These are phyloP conservation scores for Oophaga sylvatica DNA, from an alignment of 2,797 vertebrate species.

Conservation along the genomic window DNA sequence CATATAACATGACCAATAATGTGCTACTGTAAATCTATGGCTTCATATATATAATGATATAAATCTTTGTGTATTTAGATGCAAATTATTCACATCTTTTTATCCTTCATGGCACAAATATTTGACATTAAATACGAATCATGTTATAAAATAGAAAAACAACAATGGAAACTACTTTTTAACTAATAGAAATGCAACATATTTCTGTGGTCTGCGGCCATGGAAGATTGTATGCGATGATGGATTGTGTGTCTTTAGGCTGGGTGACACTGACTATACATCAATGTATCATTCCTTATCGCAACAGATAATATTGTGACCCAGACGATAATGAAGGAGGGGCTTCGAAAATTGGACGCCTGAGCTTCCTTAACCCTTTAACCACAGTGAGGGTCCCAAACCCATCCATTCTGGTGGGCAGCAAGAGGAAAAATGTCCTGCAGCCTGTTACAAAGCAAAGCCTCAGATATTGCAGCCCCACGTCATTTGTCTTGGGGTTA, in stretches of 20 bases:
- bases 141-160: background rate
- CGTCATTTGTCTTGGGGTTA: slow-evolving; percentile 62
- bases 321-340: slow-evolving; percentile 52
- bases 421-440: background rate
- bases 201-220: slow-evolving; percentile 18
- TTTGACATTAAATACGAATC: background rate
- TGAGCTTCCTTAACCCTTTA: slow-evolving; percentile 16
- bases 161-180: background rate
- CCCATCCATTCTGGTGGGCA: background rate
- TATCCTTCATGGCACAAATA: background rate
- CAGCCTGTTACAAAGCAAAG: background rate
- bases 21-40: too few relatives aligned
- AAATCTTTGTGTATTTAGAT: too few relatives aligned
- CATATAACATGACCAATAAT: too few relatives aligned
- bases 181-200: background rate
- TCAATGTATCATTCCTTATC: slow-evolving; percentile 60
- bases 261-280: slow-evolving; percentile 52
- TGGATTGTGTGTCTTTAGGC: slow-evolving; percentile 55
- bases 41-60: too few relatives aligned
- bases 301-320: slow-evolving; percentile 54
- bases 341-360: slow-evolving; percentile 7
- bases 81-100: background rate
- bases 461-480: slow-evolving; percentile 55
- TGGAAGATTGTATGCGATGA: slow-evolving; percentile 35
- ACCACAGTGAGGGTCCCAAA: background rate